These are phyloP conservation scores for Genyomyrus donnyi DNA, from an alignment of 2,113 vertebrate species.

Conservation along the genomic window DNA sequence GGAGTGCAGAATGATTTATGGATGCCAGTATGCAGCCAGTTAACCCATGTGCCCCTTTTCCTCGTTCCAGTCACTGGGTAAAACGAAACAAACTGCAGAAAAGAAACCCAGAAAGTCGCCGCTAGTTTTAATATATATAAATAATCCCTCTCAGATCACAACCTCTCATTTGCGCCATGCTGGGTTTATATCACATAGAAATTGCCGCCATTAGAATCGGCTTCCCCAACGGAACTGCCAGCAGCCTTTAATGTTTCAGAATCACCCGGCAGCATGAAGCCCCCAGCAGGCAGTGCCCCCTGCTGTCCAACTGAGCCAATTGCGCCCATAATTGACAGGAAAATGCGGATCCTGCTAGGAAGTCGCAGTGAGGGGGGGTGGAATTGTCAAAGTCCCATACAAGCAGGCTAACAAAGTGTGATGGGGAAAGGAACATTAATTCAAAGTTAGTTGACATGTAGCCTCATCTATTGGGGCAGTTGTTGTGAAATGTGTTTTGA, in stretches of 20 bases:
- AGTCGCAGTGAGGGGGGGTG: not conserved
- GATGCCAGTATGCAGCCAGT: constrained; percentile 56
- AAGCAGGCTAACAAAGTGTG: not conserved
- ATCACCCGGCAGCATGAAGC: not conserved
- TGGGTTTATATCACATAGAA: not conserved
- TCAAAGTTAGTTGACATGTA: not conserved
- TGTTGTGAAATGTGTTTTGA: constrained; percentile 4
- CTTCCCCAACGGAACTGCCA: not conserved
- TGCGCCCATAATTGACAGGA: constrained; percentile 14
- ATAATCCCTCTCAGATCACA: not conserved
- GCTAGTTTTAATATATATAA: constrained; percentile 1
- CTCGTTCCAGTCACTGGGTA: constrained; percentile 58
- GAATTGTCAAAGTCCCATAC: not conserved
- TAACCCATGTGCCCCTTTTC: constrained; percentile 59
- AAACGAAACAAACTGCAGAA: constrained; percentile 48
- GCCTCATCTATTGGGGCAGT: not conserved
- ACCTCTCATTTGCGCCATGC: not conserved
- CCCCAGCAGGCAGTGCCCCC: not conserved
- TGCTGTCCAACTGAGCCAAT: constrained; percentile 2
- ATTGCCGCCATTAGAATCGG: not conserved
- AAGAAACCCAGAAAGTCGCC: constrained; percentile 54
- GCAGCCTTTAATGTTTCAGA: not conserved
- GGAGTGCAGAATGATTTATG: constrained; percentile 57
- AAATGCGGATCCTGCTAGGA: not conserved
- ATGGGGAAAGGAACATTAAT: not conserved